Evolutionary conservation across 2,113 vertebrate genomes (phyloP), one percentile per base, ranked within the genome.

Genomic region (Mixornis gularis): DNA sequence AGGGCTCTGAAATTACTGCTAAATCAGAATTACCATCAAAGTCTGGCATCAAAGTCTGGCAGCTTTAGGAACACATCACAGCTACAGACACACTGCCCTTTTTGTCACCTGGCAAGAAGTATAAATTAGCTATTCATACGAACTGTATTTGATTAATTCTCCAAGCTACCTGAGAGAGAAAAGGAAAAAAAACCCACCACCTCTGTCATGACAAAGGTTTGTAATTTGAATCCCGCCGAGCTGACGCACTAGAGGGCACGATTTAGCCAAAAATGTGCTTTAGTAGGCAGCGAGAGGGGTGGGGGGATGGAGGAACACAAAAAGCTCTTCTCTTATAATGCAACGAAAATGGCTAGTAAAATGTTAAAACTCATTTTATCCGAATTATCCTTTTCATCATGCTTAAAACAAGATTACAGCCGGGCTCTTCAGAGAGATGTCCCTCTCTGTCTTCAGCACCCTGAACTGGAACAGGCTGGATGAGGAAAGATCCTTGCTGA

Each of bases 171-270:
- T 1, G 11, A 43, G 20, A 51, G 60, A 56, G 6, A 26, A 78
- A 32, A 52, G 0, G 12, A 0, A 1, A 6, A 6, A 18, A 10
- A 1, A 52, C 44, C 5, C 3, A 13, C 17, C 34, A 17, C 4
- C 17, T 79, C 8, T 5, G 1, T 26, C 25, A 16, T 0, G 2
- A 17, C 3, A 13, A 29, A 51, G 21, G 6, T 55, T 19, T 62
- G n/a, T 2, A 1, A 8, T 26, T 22, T 36, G 30, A 38, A 72
- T 90, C 7, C 22, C 29, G 2, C 53, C 15, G 1, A 79, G 16
- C 16, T 52, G 91, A 15, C 22, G 88, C 97, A 95, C 96, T 97
- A 97, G 97, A 96, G 97, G 97, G 97, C 95, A 97, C 27, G 53
- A 90, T 97, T 97, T 94, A 97, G 85, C 95, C 86, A 97, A 84